Evolutionary conservation across 1,140 invertebrate genomes (phyloP), one percentile per base, ranked within the genome.

Genomic region (Lasioglossum albipes): DNA sequence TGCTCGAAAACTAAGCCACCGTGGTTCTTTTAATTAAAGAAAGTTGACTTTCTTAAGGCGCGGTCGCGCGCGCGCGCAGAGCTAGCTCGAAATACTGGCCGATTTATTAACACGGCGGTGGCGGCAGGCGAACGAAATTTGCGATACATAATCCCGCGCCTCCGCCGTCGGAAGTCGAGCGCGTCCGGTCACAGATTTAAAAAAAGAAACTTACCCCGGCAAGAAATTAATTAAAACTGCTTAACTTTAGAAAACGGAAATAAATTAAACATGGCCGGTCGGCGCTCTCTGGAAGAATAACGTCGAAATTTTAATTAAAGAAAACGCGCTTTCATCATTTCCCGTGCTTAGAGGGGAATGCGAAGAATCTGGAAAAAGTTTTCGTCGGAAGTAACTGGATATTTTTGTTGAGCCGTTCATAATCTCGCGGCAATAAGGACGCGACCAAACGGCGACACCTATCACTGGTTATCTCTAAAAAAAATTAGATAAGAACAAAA

Each of bases 141-240:
- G 22, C 31, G 42, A 59, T 9, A 49, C 45, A 42, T 62, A 77
- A 70, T 70, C 62, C 62, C 27, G n/a, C 22, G 67, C 27, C 41
- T 27, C 65, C 59, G 45, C 68, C 74, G 67, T 18, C 27, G 61
- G 49, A 52, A 54, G 45, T 49, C 27, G 70, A 77, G 61, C 65
- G 54, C 20, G 18, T n/a, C 22, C 7, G 6, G 9, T 27, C 57
- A 6, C 16, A 41, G 20, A 54, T 54, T 16, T 20, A 54, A 54
- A 54, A 54, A 54, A 20, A 36, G 16, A 64, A 62, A 20, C 7
- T 68, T 49, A 52, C 69, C 52, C 69, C 52, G 16, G 31, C 69
- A 45, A 27, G 68, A 72, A 72, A 79, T 79, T 79, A 72, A 79
- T 79, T 79, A 79, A 72, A 79, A 73, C 69, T 57, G 62, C 49